phyloP scores from a whole-genome alignment of 2,113 vertebrate species.

The Galemys pyrenaicus region DNA sequence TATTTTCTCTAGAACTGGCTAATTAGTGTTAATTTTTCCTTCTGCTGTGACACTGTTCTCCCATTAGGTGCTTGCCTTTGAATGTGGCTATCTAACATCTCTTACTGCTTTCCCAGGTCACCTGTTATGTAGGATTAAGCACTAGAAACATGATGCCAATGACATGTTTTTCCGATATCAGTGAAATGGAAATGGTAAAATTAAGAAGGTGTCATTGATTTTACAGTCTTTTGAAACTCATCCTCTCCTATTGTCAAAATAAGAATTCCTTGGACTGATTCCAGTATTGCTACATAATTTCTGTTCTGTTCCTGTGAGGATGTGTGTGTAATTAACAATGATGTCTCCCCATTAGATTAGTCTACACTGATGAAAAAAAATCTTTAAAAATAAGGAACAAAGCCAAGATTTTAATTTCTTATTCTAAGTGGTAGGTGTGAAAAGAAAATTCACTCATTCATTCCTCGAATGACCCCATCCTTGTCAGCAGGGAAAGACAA shows the following conservation, averaged over 20 bases:
- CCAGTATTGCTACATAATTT: neutral
- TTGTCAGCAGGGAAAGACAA: neutral
- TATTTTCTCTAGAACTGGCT: neutral
- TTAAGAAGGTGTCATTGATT: slow-evolving; percentile 25
- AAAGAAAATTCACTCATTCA: neutral
- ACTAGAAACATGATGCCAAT: neutral
- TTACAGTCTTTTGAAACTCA: slow-evolving; percentile 47
- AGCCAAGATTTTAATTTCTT: slow-evolving; percentile 9
- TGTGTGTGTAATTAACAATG: neutral
- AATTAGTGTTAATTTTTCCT: neutral
- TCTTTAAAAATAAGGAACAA: neutral
- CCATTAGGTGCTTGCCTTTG: neutral
- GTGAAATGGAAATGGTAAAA: slow-evolving; percentile 12
- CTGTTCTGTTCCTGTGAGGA: neutral
- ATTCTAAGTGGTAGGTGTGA: neutral
- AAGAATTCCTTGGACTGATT: slow-evolving; percentile 20
- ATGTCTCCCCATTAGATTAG: neutral
- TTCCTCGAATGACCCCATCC: neutral
- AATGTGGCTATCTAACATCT: neutral
- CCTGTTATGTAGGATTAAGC: neutral
- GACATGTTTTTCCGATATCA: neutral
- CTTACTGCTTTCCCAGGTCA: neutral
- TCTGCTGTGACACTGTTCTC: neutral
- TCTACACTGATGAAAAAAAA: slow-evolving; percentile 5
- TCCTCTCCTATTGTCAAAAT: slow-evolving; percentile 33